Base-by-base conservation (phyloP, 2,888 invertebrate species). In the Galerucella pusilla region DNA sequence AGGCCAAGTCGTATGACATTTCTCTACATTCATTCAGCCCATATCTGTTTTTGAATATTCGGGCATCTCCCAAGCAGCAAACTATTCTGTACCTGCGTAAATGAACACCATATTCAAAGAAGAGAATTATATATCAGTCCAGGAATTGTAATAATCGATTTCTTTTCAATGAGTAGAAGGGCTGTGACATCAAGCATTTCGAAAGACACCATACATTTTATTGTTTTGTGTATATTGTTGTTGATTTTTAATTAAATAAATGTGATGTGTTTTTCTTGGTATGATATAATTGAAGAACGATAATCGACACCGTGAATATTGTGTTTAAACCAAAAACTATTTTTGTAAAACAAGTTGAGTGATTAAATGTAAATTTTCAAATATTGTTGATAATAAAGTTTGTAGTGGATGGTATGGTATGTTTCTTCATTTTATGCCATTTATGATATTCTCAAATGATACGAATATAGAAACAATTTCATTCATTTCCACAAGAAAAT, bases 351-450 rank as follows among this genome's bases (percentile, higher is more conserved):
- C 64, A 54, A 52, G 42, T 73, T 71, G 71, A 65, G 71, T 71
- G 71, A 75, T 68, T 54, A 60, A 60, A 66, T 63, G 61, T 70
- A 71, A 59, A 71, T 71, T 71, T 67, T 63, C 45, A 59, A 71
- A 71, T 68, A 74, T 71, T 68, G 68, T 76, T 76, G 71, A 70
- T 20, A 76, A 71, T 76, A 74, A 76, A 76, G 49, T 71, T 76
- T 74, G 76, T 76, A 76, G 76, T 74, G 35, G 67, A 76, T 73
- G 28, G 28, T 28, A 28, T 28, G 28, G 35, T 42, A 42, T 7
- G 67, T 73, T 73, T 70, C 12, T 70, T 67, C 46, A 16, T 42
- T 35, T 68, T 49, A 35, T 57, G 16, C 20, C 20, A 20, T 57
- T 57, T 49, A 49, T 49, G 49, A 5, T 49, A 14, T 49, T 11